Conservation (phyloP, 2,113 vertebrate genomes). For the Tauraco erythrolophus region DNA sequence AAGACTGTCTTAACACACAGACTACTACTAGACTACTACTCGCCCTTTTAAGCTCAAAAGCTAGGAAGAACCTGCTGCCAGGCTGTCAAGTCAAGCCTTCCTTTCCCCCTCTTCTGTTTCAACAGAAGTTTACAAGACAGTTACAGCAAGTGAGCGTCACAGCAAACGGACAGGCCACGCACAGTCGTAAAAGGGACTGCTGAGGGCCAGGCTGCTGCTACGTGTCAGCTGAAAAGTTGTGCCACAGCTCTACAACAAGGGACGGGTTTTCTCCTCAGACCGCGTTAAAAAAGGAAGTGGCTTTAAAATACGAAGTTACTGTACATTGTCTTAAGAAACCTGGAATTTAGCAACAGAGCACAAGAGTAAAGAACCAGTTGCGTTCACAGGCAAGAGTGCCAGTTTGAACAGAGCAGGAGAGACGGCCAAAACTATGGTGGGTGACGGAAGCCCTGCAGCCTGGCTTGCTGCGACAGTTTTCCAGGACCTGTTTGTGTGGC, state of each 20-base stretch:
- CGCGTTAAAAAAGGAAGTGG: not conserved
- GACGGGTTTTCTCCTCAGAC: not conserved
- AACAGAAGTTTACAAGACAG: not conserved
- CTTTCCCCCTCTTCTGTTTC: not conserved
- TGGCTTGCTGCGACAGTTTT: accelerated
- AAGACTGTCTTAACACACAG: not conserved
- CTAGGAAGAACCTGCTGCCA: not conserved
- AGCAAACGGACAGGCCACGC: accelerated
- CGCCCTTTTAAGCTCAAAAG: not conserved
- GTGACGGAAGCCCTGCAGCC: accelerated
- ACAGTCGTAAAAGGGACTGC: not conserved
- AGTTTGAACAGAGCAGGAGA: not conserved
- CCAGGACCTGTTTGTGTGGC: not conserved
- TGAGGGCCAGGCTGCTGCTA: not conserved
- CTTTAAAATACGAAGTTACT: not conserved
- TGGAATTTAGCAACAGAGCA: not conserved
- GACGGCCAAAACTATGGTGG: accelerated
- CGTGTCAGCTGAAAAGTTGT: not conserved
- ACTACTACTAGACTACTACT: not conserved
- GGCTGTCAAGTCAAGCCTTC: not conserved
- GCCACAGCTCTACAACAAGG: not conserved
- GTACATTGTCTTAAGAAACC: not conserved
- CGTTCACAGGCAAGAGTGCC: accelerated
- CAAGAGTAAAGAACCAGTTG: not conserved
- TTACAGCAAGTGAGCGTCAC: accelerated